These are phyloP conservation scores for Tursiops truncatus DNA, from an alignment of 2,113 vertebrate genomes.

Conservation along the genomic window DNA sequence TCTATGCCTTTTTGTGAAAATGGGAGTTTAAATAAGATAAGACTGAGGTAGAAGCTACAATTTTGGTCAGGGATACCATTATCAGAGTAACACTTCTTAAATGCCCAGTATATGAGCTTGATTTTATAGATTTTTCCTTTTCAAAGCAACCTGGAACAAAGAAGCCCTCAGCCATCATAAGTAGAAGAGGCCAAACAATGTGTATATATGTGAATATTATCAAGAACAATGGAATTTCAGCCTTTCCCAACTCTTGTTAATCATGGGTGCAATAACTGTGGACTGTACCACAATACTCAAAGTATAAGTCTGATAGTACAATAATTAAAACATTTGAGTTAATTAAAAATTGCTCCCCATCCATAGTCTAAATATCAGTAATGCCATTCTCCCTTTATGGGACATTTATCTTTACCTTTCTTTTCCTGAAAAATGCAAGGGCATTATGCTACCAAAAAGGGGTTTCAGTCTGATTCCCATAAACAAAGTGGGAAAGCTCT, in stretches of 20 bases:
- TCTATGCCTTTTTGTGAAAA: neutral
- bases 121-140: neutral
- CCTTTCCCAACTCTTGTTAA: neutral
- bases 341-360: neutral
- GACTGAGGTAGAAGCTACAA: neutral
- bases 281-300: neutral
- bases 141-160: neutral
- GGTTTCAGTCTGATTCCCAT: neutral
- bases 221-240: neutral
- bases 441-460: accelerated
- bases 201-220: neutral
- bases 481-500: neutral
- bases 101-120: neutral
- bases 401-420: neutral
- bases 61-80: neutral
- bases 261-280: neutral
- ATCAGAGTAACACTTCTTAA: neutral
- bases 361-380: neutral
- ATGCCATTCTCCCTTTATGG: neutral
- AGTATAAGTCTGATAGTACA: neutral
- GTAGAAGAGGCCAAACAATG: neutral
- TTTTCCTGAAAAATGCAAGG: neutral
- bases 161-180: neutral
- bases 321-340: neutral
- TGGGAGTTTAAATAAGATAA: neutral